phyloP scores from a whole-genome alignment of 2,797 vertebrate species.

The Strix occidentalis region DNA sequence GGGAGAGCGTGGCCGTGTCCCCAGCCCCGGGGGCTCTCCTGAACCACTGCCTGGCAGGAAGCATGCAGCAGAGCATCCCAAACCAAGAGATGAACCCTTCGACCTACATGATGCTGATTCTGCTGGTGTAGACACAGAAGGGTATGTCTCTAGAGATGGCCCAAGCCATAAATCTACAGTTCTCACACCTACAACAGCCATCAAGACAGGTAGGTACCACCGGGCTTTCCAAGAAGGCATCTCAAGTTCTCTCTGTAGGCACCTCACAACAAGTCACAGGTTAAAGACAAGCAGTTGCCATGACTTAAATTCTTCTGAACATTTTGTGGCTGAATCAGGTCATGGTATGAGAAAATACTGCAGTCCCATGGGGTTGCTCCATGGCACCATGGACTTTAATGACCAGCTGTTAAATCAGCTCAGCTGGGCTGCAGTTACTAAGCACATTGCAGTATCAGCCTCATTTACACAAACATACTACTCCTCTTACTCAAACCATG shows the following conservation, averaged over 20 bases:
- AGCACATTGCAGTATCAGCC: background rate
- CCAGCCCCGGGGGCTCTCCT: background rate
- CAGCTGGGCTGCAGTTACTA: background rate
- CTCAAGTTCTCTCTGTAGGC: background rate
- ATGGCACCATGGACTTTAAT: background rate
- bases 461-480: background rate
- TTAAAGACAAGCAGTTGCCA: background rate
- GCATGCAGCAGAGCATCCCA: background rate
- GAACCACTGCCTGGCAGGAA: background rate
- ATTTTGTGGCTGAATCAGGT: background rate
- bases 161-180: background rate
- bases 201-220: too few relatives aligned
- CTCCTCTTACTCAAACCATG: background rate
- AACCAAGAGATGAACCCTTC: background rate
- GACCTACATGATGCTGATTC: background rate
- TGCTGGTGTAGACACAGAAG: too few relatives aligned
- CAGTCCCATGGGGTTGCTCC: background rate
- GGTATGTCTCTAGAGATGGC: background rate
- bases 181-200: background rate
- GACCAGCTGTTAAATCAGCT: background rate
- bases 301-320: background rate
- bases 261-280: background rate
- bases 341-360: background rate
- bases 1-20: fast-evolving
- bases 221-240: background rate